A percentile compares a stretch with the other conserved stretches of the same genome.
These are phyloP conservation scores for Prionailurus bengalensis DNA, from an alignment of 2,113 vertebrate genomes.

Conservation along the genomic window DNA sequence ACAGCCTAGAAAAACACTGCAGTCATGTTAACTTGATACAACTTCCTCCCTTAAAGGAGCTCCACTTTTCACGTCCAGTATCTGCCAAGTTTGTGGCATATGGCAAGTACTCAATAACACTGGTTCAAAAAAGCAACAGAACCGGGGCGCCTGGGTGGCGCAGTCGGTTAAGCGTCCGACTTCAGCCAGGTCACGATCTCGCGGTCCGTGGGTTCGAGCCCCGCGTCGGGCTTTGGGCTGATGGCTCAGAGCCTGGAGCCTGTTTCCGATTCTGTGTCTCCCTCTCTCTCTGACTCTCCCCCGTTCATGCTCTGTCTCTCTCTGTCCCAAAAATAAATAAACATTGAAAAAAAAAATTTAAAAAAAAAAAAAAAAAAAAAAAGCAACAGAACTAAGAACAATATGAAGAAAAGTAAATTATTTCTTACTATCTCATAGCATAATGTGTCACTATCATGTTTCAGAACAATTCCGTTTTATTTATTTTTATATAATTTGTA, in stretches of 20 bases:
- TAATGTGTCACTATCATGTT: not conserved
- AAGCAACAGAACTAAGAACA: not conserved
- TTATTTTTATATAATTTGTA: conserved; percentile 43
- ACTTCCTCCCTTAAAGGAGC: not conserved
- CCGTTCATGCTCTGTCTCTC: too few species aligned
- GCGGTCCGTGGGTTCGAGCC: too few species aligned
- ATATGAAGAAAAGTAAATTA: not conserved
- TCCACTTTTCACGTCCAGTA: not conserved
- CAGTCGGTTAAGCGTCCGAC: too few species aligned
- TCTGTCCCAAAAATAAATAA: too few species aligned
- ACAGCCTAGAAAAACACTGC: not conserved
- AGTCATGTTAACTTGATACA: not conserved
- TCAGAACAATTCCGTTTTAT: conserved; percentile 11
- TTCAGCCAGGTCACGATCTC: too few species aligned
- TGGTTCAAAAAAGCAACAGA: conserved; percentile 38
- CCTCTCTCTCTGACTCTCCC: too few species aligned
- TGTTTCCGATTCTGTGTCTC: too few species aligned
- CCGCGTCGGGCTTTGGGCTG: too few species aligned
- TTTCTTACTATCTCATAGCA: not conserved
- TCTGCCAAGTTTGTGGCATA: not conserved
- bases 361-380: not conserved
- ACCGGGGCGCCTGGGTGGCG: not conserved
- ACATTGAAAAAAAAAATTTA: too few species aligned
- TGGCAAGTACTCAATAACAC: not conserved
- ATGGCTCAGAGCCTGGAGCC: too few species aligned